Evolutionary conservation across 2,888 invertebrate species (phyloP).

Genomic region (Stenodema calcarata): DNA sequence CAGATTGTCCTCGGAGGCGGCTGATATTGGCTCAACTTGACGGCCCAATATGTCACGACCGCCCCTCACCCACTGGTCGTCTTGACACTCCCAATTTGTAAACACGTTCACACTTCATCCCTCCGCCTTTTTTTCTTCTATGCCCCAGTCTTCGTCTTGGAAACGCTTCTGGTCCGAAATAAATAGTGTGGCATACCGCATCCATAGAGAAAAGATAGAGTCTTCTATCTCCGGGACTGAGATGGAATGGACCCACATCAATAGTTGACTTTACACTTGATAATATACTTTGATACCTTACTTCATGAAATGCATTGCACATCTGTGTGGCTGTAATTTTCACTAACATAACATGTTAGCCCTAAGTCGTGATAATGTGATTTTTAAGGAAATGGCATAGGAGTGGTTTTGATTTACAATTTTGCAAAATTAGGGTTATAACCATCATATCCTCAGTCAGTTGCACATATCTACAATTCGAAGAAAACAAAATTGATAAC

Average conservation of each 20-base stretch:
- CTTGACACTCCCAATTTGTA: constrained; percentile 32
- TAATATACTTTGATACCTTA: neutral
- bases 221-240: neutral
- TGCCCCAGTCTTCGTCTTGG: neutral
- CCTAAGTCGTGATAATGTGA: too few relatives aligned
- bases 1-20: constrained; percentile 34
- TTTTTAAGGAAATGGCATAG: too few relatives aligned
- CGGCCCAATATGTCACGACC: constrained; percentile 37
- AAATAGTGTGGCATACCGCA: neutral
- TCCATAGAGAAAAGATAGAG: neutral
- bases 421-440: too few relatives aligned
- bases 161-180: neutral
- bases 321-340: too few relatives aligned
- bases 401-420: too few relatives aligned
- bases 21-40: constrained; percentile 43
- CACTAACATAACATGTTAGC: too few relatives aligned
- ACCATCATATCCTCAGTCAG: too few relatives aligned
- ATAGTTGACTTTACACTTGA: neutral
- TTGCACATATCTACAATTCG: too few relatives aligned
- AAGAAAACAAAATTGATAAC: too few relatives aligned
- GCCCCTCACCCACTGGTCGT: neutral
- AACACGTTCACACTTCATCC: constrained; percentile 26
- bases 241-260: neutral
- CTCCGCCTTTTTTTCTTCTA: neutral
- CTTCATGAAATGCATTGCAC: neutral